Evolutionary conservation across 2,113 vertebrate species (phyloP), one percentile per base, ranked within the genome.

Genomic region (Oxyruncus cristatus): DNA sequence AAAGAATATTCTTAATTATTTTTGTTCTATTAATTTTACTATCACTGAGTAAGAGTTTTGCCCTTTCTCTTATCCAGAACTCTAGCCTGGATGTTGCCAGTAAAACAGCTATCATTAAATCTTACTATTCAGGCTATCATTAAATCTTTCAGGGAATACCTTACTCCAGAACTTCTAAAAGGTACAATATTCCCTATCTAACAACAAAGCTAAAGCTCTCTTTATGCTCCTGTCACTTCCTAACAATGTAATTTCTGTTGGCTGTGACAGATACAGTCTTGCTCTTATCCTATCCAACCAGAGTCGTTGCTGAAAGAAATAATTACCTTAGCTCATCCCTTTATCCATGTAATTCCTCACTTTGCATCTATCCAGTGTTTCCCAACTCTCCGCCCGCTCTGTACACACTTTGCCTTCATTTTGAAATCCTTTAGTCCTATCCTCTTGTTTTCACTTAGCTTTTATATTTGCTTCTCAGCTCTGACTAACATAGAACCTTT

Each of bases 151-250:
- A 72, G 39, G 14, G 78, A 78, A 82, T 47, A 42, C 8, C 12
- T 94, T 66, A 17, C 52, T 91, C 63, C 56, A 75, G 56, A 68
- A 81, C 26, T 72, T 77, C 11, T 73, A 17, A 61, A 75, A 85
- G 16, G 14, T 50, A 53, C 61, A 35, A 9, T 85, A 61, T 86
- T 94, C 47, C 39, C 52, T 8, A 61, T 87, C 18, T 68, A 63
- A 22, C 22, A 56, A 75, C 42, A 75, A 61, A 63, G 30, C 46
- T 80, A 35, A 85, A 93, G 33, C 42, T 77, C 35, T 85, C n/a
- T 76, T 91, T n/a, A 18, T 71, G 63, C 30, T 77, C 27, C 55
- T 86, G 50, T 96, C 63, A 55, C 35, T 91, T 92, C n/a, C 35
- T 79, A 91, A 59, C 49, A 73, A 5, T 55, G 50, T 86, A 7